phyloP scores from a whole-genome alignment of 2,888 invertebrate species.

The Hyppa rectilinea region DNA sequence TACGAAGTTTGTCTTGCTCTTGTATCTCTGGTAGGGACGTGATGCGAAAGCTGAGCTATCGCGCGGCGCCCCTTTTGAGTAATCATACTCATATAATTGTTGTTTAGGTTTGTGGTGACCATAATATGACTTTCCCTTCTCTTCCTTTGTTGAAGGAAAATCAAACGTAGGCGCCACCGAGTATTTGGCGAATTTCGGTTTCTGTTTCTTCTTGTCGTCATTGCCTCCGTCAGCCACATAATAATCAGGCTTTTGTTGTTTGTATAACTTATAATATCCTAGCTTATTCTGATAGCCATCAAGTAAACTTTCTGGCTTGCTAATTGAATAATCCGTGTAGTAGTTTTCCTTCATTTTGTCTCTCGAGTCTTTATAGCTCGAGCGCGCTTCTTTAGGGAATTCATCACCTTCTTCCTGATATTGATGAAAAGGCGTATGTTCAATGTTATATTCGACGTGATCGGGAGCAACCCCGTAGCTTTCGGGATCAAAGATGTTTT shows the following conservation, averaged over 20 bases:
- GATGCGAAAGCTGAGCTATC: constrained; percentile 81
- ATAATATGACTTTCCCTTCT: constrained; percentile 77
- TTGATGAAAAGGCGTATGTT: constrained; percentile 80
- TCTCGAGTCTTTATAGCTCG: constrained; percentile 80
- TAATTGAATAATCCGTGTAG: constrained; percentile 81
- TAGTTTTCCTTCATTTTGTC: constrained; percentile 84
- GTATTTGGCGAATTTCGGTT: constrained; percentile 77
- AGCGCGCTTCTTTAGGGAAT: constrained; percentile 80
- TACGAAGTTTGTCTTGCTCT: constrained; percentile 82
- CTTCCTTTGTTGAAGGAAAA: constrained; percentile 70
- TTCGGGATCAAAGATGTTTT: constrained; percentile 82
- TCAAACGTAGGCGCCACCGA: constrained; percentile 71
- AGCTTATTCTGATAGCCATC: constrained; percentile 81
- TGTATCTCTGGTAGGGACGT: constrained; percentile 77
- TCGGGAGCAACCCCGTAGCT: constrained; percentile 78
- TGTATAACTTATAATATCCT: constrained; percentile 83
- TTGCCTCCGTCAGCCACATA: constrained; percentile 70
- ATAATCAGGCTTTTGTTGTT: constrained; percentile 80
- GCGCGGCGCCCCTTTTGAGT: constrained; percentile 76
- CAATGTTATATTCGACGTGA: constrained; percentile 75
- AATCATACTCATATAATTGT: constrained; percentile 77
- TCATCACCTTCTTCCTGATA: constrained; percentile 82
- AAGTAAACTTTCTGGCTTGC: constrained; percentile 80
- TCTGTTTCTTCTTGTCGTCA: constrained; percentile 73
- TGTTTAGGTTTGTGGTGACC: constrained; percentile 79